phyloP scores from a whole-genome alignment of 2,888 invertebrate species.

The Cephonodes hylas region DNA sequence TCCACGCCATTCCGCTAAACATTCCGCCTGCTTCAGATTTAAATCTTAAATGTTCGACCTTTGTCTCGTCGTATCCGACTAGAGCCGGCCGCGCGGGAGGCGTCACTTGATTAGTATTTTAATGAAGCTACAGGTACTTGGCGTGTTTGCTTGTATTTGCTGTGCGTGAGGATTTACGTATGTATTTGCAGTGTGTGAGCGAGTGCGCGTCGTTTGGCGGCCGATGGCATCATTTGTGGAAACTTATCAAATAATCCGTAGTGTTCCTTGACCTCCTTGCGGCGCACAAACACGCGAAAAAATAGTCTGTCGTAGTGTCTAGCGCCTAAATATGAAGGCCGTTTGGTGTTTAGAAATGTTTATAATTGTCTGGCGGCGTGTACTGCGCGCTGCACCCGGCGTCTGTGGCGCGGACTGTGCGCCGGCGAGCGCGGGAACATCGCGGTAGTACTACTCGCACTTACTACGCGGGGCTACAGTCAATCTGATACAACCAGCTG shows the following conservation, averaged over 20 bases:
- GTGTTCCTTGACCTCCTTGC: slow-evolving; percentile 4
- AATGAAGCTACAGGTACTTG: no score
- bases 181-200: not conserved
- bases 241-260: not conserved
- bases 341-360: slow-evolving; percentile 7
- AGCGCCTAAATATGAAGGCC: slow-evolving; percentile 7
- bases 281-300: slow-evolving; percentile 1
- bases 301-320: slow-evolving; percentile 9
- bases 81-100: no score
- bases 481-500: no score
- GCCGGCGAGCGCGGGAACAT: not conserved
- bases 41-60: not conserved
- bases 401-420: not conserved
- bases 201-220: not conserved
- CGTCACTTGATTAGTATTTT: no score
- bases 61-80: no score
- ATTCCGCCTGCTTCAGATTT: not conserved
- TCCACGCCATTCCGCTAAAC: not conserved
- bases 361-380: slow-evolving; percentile 1
- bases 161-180: not conserved
- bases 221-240: not conserved
- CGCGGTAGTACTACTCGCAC: no score
- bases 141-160: not conserved
- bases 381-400: not conserved
- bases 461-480: no score